Base-by-base conservation (phyloP, 1,140 invertebrate genomes). In the Drosophila arizonae region DNA sequence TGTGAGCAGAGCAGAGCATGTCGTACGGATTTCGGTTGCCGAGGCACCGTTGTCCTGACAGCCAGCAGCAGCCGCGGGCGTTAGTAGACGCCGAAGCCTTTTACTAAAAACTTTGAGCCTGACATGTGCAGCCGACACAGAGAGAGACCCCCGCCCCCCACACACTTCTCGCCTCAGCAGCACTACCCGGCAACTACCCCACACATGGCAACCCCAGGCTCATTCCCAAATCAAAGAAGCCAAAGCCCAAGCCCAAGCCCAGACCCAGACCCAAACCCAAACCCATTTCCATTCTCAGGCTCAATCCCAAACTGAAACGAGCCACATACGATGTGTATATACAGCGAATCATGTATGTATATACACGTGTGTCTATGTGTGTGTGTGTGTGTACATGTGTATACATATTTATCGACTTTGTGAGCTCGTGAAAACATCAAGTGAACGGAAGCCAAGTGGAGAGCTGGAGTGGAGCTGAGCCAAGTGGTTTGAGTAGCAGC, bases 371-470 rank as follows among this genome's bases (percentile, higher is more conserved):
- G 2, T 56, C 43, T 55, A 21, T 62, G 39, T 48, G 41, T 57
- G 30, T 62, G 39, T 48, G 66, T 77, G 57, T 78, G 50, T 70
- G 76, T 81, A 86, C 76, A 81, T 87, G 87, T 87, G 87, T 86
- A 86, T 86, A 33, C 33, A 33, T 33, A 33, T 33, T 33, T 33
- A 33, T 15, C 82, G 82, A 86, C 82, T 86, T 86, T 87, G 82
- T 81, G 82, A 87, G 82, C 82, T 87, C 76, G 78, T 76, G 79
- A 79, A 87, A 87, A 86, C 82, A 86, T 86, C 82, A 87, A 87
- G 76, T 81, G 82, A 86, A 87, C 82, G 82, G 82, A 86, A 81
- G 80, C 73, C 64, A 66, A 48, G 68, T 65, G 65, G 46, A 45
- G 52, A 45, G 36, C 17, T 45, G 28, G 24, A 63, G 55, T 55